phyloP scores from a whole-genome alignment of 2,888 invertebrate genomes.

The Tinea pellionella region DNA sequence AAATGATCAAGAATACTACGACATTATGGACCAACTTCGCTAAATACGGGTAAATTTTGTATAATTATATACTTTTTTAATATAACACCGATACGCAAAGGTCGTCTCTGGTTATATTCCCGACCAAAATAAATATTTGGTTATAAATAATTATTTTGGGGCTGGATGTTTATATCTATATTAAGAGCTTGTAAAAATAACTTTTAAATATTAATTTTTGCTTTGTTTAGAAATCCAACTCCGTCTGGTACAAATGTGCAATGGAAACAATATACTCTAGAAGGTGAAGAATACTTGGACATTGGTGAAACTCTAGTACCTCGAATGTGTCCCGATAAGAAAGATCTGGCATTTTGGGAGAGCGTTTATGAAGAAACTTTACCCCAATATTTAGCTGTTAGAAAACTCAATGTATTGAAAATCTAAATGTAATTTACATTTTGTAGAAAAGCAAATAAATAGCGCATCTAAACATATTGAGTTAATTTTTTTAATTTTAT shows the following conservation, averaged over 20 bases:
- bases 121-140: no score
- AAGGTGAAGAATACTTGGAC: conserved; percentile 27
- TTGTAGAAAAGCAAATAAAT: no score
- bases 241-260: conserved; percentile 29
- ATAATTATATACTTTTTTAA: no score
- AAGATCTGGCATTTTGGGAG: conserved; percentile 35
- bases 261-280: conserved; percentile 36
- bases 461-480: no score
- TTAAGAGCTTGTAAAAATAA: no score
- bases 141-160: no score
- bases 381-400: conserved; percentile 18
- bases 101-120: no score
- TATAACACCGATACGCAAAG: no score
- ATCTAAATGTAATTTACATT: not conserved
- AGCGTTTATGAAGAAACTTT: conserved; percentile 26
- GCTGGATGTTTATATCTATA: no score
- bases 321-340: conserved; percentile 23
- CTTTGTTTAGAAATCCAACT: conserved; percentile 34
- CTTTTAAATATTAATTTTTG: not conserved
- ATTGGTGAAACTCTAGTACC: conserved; percentile 31
- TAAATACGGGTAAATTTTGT: conserved; percentile 33
- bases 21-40: conserved; percentile 50
- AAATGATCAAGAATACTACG: conserved; percentile 32
- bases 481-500: no score
- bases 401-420: not conserved